phyloP scores from a whole-genome alignment of 2,797 vertebrate species.

The Malurus splendens region DNA sequence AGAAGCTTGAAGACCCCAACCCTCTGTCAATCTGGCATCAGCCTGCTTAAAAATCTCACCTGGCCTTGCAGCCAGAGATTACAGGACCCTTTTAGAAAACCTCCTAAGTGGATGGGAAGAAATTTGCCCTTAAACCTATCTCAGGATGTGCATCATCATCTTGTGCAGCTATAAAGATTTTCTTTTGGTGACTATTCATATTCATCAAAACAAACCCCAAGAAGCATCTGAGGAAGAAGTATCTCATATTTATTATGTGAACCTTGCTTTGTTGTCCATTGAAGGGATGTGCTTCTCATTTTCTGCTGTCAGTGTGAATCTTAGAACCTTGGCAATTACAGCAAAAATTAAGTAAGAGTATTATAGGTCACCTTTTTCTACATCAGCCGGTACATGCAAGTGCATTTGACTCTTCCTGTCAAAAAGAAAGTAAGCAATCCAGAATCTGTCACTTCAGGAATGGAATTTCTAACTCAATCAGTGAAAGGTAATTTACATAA shows the following conservation, averaged over 20 bases:
- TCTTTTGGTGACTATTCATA: not conserved
- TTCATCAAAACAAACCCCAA: fast-evolving
- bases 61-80: not conserved
- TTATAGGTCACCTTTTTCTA: not conserved
- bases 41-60: not conserved
- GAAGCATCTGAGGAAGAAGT: not conserved
- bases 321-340: not conserved
- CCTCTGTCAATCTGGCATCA: not conserved
- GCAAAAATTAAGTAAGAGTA: not conserved
- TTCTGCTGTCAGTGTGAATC: not conserved
- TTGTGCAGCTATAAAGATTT: not conserved
- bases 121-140: not conserved
- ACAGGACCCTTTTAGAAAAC: not conserved
- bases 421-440: not conserved
- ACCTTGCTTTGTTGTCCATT: not conserved
- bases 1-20: not conserved
- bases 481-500: not conserved
- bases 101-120: not conserved
- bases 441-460: not conserved
- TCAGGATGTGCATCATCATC: not conserved
- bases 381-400: not conserved
- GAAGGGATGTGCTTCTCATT: not conserved
- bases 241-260: not conserved
- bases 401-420: not conserved
- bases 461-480: not conserved